Evolutionary conservation across 1,140 invertebrate species (phyloP).

Genomic region (Drosophila ficusphila): DNA sequence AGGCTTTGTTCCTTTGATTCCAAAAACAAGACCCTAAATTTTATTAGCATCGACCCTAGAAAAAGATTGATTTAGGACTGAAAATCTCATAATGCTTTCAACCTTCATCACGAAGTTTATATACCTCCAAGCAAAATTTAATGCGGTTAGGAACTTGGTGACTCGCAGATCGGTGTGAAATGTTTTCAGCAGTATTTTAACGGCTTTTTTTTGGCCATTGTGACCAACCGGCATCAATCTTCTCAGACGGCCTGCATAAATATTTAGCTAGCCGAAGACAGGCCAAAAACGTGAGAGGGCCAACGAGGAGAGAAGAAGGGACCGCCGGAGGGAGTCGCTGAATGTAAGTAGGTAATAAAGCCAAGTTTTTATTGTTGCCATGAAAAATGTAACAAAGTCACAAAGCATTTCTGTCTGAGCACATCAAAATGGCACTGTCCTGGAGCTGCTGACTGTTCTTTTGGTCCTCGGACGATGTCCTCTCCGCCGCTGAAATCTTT

Average conservation of each 20-base stretch:
- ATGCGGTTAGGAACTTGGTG: constrained; percentile 37
- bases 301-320: neutral
- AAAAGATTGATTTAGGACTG: neutral
- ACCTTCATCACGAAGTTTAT: constrained; percentile 3
- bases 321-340: constrained; percentile 35
- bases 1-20: neutral
- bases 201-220: constrained; percentile 35
- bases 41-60: neutral
- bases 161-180: constrained; percentile 51
- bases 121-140: constrained; percentile 7
- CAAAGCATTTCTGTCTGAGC: constrained; percentile 72
- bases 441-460: constrained; percentile 36
- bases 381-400: constrained; percentile 81
- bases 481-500: constrained; percentile 18
- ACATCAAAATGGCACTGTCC: constrained; percentile 57
- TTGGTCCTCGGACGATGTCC: constrained; percentile 31
- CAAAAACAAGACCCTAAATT: neutral
- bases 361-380: constrained; percentile 74
- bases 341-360: constrained; percentile 77
- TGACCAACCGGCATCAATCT: constrained; percentile 73
- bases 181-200: constrained; percentile 55
- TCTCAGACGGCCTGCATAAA: constrained; percentile 68
- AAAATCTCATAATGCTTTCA: neutral
- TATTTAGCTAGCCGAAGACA: constrained; percentile 63
- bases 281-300: neutral